phyloP scores from a whole-genome alignment of 2,113 vertebrate genomes.

The Dasyprocta punctata region DNA sequence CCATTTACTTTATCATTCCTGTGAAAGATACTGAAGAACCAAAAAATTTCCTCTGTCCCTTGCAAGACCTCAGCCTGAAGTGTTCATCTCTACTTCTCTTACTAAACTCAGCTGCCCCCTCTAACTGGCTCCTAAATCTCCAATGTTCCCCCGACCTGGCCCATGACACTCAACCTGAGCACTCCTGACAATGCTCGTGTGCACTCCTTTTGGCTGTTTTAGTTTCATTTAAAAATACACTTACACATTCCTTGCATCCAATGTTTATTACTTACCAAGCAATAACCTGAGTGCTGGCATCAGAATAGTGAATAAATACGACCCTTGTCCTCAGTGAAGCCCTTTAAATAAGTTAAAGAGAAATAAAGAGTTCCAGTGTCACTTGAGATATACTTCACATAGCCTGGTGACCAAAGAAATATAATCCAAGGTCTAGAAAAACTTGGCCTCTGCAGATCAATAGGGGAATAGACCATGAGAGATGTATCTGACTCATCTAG shows the following conservation, averaged over 20 bases:
- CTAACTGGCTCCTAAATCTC: neutral
- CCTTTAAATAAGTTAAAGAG: neutral
- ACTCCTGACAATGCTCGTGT: neutral
- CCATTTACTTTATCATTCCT: neutral
- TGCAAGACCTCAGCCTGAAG: neutral
- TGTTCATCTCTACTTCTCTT: neutral
- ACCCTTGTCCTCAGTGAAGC: neutral
- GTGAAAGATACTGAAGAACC: neutral
- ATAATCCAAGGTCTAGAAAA: neutral
- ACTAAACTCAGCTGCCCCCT: neutral
- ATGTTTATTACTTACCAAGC: neutral
- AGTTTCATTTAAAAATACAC: neutral
- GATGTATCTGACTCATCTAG: neutral
- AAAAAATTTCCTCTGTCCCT: neutral
- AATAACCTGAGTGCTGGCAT: neutral
- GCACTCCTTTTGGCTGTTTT: neutral
- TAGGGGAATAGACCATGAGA: neutral
- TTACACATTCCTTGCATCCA: neutral
- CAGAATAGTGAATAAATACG: neutral
- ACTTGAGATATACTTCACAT: conserved; percentile 21
- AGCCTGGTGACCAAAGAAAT: neutral
- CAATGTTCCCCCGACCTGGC: neutral
- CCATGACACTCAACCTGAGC: neutral
- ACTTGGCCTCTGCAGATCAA: neutral
- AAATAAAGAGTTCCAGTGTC: neutral